Conservation (phyloP, 2,888 invertebrate genomes). For the Allacma fusca region DNA sequence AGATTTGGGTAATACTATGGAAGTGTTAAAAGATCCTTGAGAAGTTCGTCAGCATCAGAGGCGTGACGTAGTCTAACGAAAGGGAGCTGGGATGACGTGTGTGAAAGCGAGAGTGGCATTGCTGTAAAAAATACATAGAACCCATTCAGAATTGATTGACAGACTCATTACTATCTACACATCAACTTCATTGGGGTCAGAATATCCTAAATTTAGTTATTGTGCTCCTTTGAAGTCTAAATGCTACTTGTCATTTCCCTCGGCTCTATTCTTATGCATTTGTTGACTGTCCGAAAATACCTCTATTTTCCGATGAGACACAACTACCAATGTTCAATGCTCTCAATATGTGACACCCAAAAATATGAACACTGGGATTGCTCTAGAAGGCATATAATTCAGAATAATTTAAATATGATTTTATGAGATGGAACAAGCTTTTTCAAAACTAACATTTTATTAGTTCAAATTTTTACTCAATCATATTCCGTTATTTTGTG, state of each 20-base stretch:
- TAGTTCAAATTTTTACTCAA: too few species aligned
- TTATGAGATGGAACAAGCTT: too few species aligned
- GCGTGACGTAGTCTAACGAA: not conserved
- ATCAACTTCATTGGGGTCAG: conserved; percentile 30
- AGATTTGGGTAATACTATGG: not conserved
- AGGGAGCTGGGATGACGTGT: not conserved
- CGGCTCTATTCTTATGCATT: not conserved
- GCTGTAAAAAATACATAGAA: not conserved
- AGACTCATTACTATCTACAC: conserved; percentile 39
- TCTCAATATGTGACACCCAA: not conserved
- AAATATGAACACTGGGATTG: too few species aligned
- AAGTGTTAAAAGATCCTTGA: not conserved
- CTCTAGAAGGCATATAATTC: too few species aligned
- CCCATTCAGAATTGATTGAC: conserved; percentile 18
- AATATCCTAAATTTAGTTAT: not conserved
- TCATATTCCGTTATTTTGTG: too few species aligned
- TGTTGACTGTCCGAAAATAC: not conserved
- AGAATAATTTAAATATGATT: too few species aligned
- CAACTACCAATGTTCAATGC: not conserved
- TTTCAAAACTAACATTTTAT: too few species aligned
- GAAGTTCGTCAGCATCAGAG: conserved; percentile 8
- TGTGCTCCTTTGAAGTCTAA: not conserved
- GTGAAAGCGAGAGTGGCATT: conserved; percentile 2
- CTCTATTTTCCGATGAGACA: not conserved
- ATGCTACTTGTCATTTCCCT: not conserved